These are phyloP conservation scores for Drosophila obscura DNA, from an alignment of 1,140 invertebrate species.

Conservation along the genomic window DNA sequence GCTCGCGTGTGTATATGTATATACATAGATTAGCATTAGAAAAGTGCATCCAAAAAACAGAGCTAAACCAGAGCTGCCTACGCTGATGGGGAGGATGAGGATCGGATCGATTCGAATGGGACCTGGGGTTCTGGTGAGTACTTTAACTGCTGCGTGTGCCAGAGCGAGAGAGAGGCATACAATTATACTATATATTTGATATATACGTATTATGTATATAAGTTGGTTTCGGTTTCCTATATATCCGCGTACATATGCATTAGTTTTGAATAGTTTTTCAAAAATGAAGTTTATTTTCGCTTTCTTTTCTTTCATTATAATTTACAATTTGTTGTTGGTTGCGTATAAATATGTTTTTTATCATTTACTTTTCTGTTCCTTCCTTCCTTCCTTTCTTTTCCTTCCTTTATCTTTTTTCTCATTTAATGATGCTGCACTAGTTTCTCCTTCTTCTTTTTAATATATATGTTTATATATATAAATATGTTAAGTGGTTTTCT, in stretches of 20 bases:
- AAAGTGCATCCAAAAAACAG: conserved; percentile 74
- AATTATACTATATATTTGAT: conserved; percentile 49
- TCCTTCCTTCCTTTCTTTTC: too few species aligned
- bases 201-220: conserved; percentile 47
- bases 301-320: conserved; percentile 66
- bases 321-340: conserved; percentile 72
- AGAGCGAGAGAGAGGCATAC: conserved; percentile 24
- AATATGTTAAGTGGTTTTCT: conserved; percentile 29
- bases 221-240: conserved; percentile 38
- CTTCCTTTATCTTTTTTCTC: conserved; percentile 30
- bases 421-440: conserved; percentile 74
- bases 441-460: conserved; percentile 48
- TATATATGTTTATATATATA: conserved; percentile 56
- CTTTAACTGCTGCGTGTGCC: conserved; percentile 10
- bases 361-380: conserved; percentile 28
- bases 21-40: conserved; percentile 63
- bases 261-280: conserved; percentile 53
- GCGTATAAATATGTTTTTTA: conserved; percentile 67
- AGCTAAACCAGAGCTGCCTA: conserved; percentile 72
- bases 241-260: conserved; percentile 40
- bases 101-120: neutral
- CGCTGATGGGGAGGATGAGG: conserved; percentile 29
- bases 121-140: neutral
- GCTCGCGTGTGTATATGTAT: conserved; percentile 19
- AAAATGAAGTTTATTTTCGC: conserved; percentile 61